Percentiles rank a stretch among this genome's conserved stretches.
These are phyloP conservation scores for Cyclargus thomasi DNA, from an alignment of 1,140 invertebrate genomes.

Conservation along the genomic window DNA sequence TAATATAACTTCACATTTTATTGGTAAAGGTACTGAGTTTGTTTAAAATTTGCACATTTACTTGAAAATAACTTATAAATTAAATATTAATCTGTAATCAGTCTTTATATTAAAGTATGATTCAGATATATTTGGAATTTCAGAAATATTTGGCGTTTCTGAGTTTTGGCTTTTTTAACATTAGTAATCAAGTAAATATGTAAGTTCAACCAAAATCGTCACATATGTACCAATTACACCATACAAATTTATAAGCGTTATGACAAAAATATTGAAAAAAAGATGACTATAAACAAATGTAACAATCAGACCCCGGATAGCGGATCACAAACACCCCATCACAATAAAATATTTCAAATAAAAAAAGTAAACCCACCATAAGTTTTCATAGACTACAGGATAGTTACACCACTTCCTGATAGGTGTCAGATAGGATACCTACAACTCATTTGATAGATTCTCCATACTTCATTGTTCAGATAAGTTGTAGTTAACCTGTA, in stretches of 20 bases:
- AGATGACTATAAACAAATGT: conserved; percentile 14
- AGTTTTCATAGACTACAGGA: no score
- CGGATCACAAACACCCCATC: not conserved
- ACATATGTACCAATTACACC: conserved; percentile 4
- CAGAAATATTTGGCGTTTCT: not conserved
- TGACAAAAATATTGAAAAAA: conserved; percentile 11
- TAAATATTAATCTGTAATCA: not conserved
- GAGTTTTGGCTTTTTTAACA: not conserved
- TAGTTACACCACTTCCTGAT: no score
- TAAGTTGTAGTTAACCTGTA: no score
- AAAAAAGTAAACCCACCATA: no score
- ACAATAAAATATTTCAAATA: not conserved
- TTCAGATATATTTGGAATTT: not conserved
- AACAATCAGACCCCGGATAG: not conserved
- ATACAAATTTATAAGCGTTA: conserved; percentile 10
- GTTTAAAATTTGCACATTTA: not conserved
- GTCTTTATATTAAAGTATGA: not conserved
- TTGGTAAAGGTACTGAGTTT: conserved; percentile 11
- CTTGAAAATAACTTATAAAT: not conserved
- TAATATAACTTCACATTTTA: conserved; percentile 20
- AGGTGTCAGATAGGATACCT: no score
- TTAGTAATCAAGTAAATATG: conserved; percentile 9
- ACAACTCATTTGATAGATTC: no score
- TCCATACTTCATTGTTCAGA: no score
- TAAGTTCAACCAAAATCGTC: not conserved